Conservation (phyloP, 92 coral and sea anemone genomes). For the Actinostola sp. region DNA sequence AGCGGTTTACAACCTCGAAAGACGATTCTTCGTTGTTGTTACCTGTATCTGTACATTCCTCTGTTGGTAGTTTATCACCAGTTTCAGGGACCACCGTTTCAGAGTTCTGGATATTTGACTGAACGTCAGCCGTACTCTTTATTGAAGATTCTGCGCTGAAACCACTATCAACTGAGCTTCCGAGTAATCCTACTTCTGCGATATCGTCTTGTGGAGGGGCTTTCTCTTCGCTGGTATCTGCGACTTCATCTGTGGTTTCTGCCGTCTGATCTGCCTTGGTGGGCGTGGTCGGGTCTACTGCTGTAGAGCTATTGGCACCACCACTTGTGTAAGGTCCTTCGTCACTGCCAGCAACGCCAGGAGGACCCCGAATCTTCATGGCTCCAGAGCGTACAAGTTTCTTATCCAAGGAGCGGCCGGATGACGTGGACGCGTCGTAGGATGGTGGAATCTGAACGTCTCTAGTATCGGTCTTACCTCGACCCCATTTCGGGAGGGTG, state of each 20-base stretch:
- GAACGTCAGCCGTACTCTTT: not conserved
- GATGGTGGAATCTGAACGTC: conserved; percentile 7
- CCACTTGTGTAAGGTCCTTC: no score
- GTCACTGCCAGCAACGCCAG: not conserved
- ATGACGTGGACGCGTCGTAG: not conserved
- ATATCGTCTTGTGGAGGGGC: not conserved
- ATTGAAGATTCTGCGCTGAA: conserved; percentile 2
- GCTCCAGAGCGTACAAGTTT: conserved; percentile 27
- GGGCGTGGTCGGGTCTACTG: not conserved
- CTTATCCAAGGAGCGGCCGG: conserved; percentile 17
- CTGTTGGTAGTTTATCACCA: not conserved
- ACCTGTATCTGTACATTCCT: not conserved
- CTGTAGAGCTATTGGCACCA: not conserved
- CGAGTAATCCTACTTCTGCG: not conserved
- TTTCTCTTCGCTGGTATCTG: not conserved
- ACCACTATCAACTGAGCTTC: conserved; percentile 39
- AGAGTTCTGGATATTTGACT: not conserved
- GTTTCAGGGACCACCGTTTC: not conserved
- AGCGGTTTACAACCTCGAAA: conserved; percentile 72
- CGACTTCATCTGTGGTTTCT: not conserved
- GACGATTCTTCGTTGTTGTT: conserved; percentile 15
- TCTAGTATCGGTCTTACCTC: conserved; percentile 4
- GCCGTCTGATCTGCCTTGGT: not conserved
- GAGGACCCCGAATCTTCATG: not conserved
- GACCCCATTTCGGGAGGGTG: conserved; percentile 12